Evolutionary conservation across 2,888 invertebrate species (phyloP).

Genomic region (Oxycera nigricornis): DNA sequence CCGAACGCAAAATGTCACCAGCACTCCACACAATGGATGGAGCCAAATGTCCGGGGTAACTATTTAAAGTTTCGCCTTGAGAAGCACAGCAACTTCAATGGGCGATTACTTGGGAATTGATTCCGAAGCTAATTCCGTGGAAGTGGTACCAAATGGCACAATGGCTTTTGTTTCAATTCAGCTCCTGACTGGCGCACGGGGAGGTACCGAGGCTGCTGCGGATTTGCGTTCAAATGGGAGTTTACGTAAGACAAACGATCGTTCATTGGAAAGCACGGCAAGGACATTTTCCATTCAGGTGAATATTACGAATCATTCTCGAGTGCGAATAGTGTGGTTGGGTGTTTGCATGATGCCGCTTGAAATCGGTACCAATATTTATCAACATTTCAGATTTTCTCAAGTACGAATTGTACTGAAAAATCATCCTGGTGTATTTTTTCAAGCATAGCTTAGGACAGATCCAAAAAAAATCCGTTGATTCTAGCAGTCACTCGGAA

Average conservation of each 20-base stretch:
- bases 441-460: too few relatives aligned
- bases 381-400: too few relatives aligned
- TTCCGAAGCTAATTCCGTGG: not conserved
- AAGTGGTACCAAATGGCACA: slow-evolving; percentile 14
- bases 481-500: too few relatives aligned
- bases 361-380: too few relatives aligned
- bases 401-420: too few relatives aligned
- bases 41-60: not conserved
- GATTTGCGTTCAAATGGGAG: not conserved
- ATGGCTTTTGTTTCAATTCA: slow-evolving; percentile 10
- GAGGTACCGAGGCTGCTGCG: not conserved
- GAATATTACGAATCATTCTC: too few relatives aligned
- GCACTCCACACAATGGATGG: slow-evolving; percentile 10
- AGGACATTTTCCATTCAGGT: not conserved
- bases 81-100: not conserved
- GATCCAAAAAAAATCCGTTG: too few relatives aligned
- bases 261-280: not conserved
- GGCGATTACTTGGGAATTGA: not conserved
- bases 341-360: too few relatives aligned
- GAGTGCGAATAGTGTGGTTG: too few relatives aligned
- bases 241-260: not conserved
- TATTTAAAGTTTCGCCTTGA: slow-evolving; percentile 29
- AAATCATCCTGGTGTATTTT: too few relatives aligned
- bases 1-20: slow-evolving; percentile 25
- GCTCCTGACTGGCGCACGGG: slow-evolving; percentile 11